A percentile compares a stretch with the other conserved stretches of the same genome.
phyloP scores from a whole-genome alignment of 2,888 invertebrate genomes.

The Platycheirus rosarum region DNA sequence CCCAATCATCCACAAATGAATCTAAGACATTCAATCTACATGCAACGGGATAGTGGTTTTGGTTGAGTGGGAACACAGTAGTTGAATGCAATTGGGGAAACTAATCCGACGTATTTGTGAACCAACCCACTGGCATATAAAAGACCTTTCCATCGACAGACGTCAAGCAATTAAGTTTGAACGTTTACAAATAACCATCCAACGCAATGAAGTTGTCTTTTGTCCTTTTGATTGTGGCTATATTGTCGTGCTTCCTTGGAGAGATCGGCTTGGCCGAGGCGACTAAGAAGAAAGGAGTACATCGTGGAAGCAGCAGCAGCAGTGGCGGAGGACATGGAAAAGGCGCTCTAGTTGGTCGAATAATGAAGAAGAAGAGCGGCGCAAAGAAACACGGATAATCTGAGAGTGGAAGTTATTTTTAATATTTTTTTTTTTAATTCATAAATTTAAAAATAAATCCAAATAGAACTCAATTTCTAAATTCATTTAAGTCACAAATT shows the following conservation, averaged over 20 bases:
- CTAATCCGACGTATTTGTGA: background rate
- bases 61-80: slow-evolving; percentile 6
- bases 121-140: slow-evolving; percentile 29
- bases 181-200: slow-evolving; percentile 8
- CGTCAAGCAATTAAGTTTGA: slow-evolving; percentile 31
- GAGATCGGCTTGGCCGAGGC: slow-evolving; percentile 47
- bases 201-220: slow-evolving; percentile 51
- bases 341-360: slow-evolving; percentile 1
- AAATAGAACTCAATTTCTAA: too few relatives aligned
- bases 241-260: slow-evolving; percentile 54
- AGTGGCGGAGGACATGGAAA: slow-evolving; percentile 17
- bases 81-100: slow-evolving; percentile 15
- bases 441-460: too few relatives aligned
- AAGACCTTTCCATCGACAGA: slow-evolving; percentile 28
- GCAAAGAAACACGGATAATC: slow-evolving; percentile 61
- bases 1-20: slow-evolving; percentile 30
- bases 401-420: background rate
- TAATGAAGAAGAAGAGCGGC: slow-evolving; percentile 32
- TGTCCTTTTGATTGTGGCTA: slow-evolving; percentile 49
- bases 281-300: slow-evolving; percentile 53
- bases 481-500: too few relatives aligned
- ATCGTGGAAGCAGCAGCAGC: slow-evolving; percentile 17
- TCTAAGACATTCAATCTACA: slow-evolving; percentile 1
- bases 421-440: too few relatives aligned
- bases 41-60: background rate